Percentiles rank a stretch among this genome's conserved stretches.
phyloP scores from a whole-genome alignment of 2,797 vertebrate species.

The Enteromius viviparus region DNA sequence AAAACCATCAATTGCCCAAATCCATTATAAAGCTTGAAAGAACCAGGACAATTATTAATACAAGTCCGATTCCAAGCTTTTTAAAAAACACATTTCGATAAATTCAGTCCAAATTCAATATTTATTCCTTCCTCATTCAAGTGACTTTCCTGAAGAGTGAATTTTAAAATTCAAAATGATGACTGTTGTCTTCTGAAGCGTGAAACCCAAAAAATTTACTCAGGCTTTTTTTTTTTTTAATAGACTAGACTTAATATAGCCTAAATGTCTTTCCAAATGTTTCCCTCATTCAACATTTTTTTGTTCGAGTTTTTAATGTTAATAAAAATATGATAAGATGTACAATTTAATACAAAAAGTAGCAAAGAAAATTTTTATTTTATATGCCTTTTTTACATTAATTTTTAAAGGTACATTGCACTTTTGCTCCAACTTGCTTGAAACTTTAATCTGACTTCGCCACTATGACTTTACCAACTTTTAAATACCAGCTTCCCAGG shows the following conservation, averaged over 20 bases:
- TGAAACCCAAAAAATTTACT: not conserved
- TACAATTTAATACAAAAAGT: too few relatives aligned
- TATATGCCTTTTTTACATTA: too few relatives aligned
- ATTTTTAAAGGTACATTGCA: too few relatives aligned
- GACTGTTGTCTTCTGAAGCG: not conserved
- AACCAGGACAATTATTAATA: not conserved
- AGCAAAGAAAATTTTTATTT: too few relatives aligned
- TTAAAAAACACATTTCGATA: not conserved
- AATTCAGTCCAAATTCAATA: not conserved
- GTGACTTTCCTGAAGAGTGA: not conserved
- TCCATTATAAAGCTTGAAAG: not conserved
- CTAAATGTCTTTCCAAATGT: too few relatives aligned
- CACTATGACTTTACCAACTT: not conserved
- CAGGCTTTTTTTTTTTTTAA: not conserved
- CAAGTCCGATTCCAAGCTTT: not conserved
- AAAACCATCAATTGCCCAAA: not conserved
- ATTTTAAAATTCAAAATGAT: not conserved
- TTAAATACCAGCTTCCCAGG: not conserved
- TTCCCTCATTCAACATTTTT: too few relatives aligned
- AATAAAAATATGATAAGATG: too few relatives aligned
- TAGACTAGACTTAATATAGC: not conserved
- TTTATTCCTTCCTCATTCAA: not conserved
- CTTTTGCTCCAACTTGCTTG: too few relatives aligned
- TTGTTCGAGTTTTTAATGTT: too few relatives aligned
- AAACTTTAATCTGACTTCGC: not conserved